Base-by-base conservation (phyloP, 2,113 vertebrate species). In the Coregonus clupeaformis region DNA sequence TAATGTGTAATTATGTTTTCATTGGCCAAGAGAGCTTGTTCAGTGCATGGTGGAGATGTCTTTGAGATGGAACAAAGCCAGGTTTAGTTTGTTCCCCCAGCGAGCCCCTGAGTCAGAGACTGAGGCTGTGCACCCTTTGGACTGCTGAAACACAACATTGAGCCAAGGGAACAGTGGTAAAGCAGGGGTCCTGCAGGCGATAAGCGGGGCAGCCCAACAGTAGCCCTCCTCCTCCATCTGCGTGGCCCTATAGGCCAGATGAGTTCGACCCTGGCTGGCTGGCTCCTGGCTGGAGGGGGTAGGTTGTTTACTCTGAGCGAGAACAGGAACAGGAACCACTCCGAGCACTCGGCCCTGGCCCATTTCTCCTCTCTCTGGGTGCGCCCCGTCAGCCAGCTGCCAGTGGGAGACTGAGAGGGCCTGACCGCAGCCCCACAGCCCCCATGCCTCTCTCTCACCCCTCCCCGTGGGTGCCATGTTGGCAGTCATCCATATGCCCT, bases 141-240 rank as follows among this genome's bases (percentile, higher is more conserved):
- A 71, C 72, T 73, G 45, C 30, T 80, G 55, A 81, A 84, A 85
- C 67, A 80, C 69, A 80, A 82, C 67, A 65, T 63, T 42, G 36
- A 42, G 47, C 59, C 22, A 68, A 72, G 52, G 13, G 68, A 82
- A 72, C 72, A 69, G 73, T 72, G 30, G 70, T 77, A 82, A 74
- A 74, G 79, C 11, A 42, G 36, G 36, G 9, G 36, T 42, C 9
- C 75, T 27, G 75, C 18, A 20, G 20, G 29, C 65, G 5, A 69
- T 52, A 76, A 83, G 71, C 4, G 0, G 57, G 72, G 74, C 70
- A 6, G 4, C 73, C 77, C 49, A 4, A 74, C 68, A 57, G 74
- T 81, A 82, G 55, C 76, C 71, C 76, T 67, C 65, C 30, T 32
- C 30, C 65, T 36, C 82, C 82, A 82, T 85, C 75, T 81, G 78